A percentile compares a stretch with the other conserved stretches of the same genome.
Evolutionary conservation across 1,140 invertebrate species (phyloP).

Genomic region (Tetranychus urticae): DNA sequence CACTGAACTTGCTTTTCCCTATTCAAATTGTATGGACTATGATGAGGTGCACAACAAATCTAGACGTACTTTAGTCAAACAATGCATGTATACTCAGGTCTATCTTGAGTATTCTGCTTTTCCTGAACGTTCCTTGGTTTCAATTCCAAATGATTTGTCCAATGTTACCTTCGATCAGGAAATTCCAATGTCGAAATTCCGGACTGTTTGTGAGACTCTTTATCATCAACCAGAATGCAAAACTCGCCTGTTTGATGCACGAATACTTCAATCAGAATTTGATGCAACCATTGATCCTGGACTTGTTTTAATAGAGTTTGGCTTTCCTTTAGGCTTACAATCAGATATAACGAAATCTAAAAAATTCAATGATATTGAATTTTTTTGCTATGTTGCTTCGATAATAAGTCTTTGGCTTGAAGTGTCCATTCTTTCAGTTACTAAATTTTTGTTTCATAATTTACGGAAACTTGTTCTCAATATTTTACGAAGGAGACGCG

Average conservation of each 20-base stretch:
- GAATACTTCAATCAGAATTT: background rate
- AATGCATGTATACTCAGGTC: background rate
- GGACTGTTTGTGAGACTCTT: background rate
- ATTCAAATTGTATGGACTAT: background rate
- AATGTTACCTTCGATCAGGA: background rate
- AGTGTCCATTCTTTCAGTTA: background rate
- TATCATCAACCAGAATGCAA: background rate
- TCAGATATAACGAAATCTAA: background rate
- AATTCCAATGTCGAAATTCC: background rate
- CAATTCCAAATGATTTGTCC: background rate
- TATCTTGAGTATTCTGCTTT: background rate
- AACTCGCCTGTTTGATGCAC: background rate
- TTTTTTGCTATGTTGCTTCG: background rate
- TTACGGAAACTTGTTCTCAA: background rate
- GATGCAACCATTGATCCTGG: background rate
- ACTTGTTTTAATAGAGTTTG: background rate
- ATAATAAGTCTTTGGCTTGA: background rate
- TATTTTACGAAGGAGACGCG: background rate
- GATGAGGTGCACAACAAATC: background rate
- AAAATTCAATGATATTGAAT: background rate
- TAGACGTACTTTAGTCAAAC: background rate
- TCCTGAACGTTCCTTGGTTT: background rate
- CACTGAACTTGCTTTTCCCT: background rate
- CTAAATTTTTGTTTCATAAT: background rate
- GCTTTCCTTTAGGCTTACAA: background rate